Conservation (phyloP, 2,113 vertebrate species). For the Gobiocypris rarus region DNA sequence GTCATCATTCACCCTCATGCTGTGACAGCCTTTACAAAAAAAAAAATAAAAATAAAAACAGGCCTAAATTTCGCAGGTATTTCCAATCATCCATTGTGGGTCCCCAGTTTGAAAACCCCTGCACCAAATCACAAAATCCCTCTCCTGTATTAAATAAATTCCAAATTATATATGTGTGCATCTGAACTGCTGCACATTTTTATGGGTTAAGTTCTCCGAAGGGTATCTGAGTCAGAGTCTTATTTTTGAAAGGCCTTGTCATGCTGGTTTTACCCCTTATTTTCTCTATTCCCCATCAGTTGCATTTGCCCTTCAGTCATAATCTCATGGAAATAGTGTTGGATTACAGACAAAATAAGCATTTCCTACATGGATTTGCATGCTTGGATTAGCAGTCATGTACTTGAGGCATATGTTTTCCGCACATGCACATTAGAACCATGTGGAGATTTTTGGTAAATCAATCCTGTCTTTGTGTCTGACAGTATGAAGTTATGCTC, state of each 20-base stretch:
- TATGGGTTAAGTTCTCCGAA: neutral
- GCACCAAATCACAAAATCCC: neutral
- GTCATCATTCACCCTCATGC: no score
- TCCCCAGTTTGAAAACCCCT: neutral
- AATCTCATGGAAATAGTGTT: conserved; percentile 73
- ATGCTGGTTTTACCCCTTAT: conserved; percentile 14
- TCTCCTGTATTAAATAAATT: neutral
- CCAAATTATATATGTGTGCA: neutral
- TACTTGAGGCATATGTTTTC: conserved; percentile 71
- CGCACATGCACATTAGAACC: conserved; percentile 63
- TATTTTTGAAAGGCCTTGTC: conserved; percentile 14
- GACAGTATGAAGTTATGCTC: conserved; percentile 2
- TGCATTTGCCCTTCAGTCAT: conserved; percentile 42
- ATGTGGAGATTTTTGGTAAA: conserved; percentile 53
- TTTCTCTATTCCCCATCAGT: conserved; percentile 60
- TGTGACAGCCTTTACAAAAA: no score
- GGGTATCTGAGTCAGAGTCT: conserved; percentile 9
- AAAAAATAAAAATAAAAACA: no score
- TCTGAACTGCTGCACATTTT: neutral
- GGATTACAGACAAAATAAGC: conserved; percentile 76
- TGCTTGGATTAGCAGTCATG: conserved; percentile 75
- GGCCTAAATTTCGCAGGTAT: no score
- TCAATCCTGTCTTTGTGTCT: neutral
- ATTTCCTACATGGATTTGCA: conserved; percentile 76
- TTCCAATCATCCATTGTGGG: no score